Base-by-base conservation (phyloP, 2,797 vertebrate species). In the Acanthurus leucopareius region DNA sequence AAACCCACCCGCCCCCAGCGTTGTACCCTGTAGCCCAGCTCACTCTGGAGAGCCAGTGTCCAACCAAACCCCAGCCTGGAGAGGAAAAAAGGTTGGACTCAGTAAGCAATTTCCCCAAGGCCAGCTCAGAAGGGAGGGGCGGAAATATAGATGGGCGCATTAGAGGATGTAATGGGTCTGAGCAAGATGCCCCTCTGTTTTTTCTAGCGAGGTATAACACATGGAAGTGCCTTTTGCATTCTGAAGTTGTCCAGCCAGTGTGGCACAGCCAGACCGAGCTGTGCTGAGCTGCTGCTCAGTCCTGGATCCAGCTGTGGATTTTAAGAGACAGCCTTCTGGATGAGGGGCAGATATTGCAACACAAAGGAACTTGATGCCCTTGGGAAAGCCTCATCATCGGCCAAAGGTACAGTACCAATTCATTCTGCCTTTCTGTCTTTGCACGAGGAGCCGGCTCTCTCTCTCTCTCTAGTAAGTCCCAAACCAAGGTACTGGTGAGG, bases 331-430 rank as follows among this genome's bases (percentile, higher is more conserved):
- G 73, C 85, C 78, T 67, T 59, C 71, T 86, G 75, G 71, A 93
- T 90, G 85, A 92, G 69, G 73, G 81, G 75, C 52, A 73, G 67
- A 85, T 69, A 85, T 63, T 84, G 69, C 80, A 84, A 75, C 83
- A 80, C 51, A 80, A 57, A 84, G 75, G 80, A 93, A 90, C 82
- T 82, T 86, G 72, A 82, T 81, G 85, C 78, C 68, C 60, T 63
- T 63, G 74, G 86, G 75, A 91, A 90, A 90, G 66, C 77, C 75
- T 84, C 73, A 86, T 89, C 87, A 76, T 85, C 83, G 80, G 84
- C 82, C 88, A 79, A 90, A 94, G 93, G 94, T 96, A 95, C 85
- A 90, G 91, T 92, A 91, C 22, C 44, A 70, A 2, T 67, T 65
- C 52, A 84, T 71, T 83, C 69, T 84, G 61, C 64, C 73, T 80